phyloP scores from a whole-genome alignment of 2,888 invertebrate genomes.

The Fabriciana adippe region DNA sequence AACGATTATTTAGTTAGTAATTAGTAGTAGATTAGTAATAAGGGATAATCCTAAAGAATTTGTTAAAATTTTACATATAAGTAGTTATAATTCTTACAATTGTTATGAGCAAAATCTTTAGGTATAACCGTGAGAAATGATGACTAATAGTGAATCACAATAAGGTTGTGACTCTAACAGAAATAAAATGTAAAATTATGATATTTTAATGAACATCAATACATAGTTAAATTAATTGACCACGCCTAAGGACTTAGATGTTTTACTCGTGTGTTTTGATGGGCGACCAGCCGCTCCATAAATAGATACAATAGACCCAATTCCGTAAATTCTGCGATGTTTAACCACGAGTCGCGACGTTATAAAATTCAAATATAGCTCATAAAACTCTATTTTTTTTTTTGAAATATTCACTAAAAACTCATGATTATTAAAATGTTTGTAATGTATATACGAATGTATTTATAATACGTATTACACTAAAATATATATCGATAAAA shows the following conservation, averaged over 20 bases:
- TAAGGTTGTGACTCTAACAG: not conserved
- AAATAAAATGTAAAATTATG: constrained; percentile 19
- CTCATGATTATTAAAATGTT: too few relatives aligned
- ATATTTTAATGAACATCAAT: constrained; percentile 30
- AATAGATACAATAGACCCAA: constrained; percentile 38
- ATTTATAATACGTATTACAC: too few relatives aligned
- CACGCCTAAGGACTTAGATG: constrained; percentile 41
- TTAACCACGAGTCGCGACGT: constrained; percentile 20
- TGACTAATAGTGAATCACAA: constrained; percentile 38
- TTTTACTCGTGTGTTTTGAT: constrained; percentile 33
- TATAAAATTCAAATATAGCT: constrained; percentile 8
- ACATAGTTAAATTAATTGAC: constrained; percentile 39
- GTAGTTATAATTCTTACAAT: not conserved
- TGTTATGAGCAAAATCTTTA: constrained; percentile 11
- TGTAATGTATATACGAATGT: too few relatives aligned
- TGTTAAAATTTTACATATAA: not conserved
- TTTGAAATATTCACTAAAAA: too few relatives aligned
- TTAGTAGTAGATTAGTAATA: too few relatives aligned
- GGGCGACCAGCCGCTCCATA: constrained; percentile 31
- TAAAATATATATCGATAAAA: too few relatives aligned
- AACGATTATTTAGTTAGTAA: too few relatives aligned
- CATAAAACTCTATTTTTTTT: too few relatives aligned
- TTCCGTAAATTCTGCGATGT: constrained; percentile 31
- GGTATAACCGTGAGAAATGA: constrained; percentile 17
- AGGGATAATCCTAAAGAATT: constrained; percentile 4